Base-by-base conservation (phyloP, 2,113 vertebrate species). In the Sylvicapra grimmia region DNA sequence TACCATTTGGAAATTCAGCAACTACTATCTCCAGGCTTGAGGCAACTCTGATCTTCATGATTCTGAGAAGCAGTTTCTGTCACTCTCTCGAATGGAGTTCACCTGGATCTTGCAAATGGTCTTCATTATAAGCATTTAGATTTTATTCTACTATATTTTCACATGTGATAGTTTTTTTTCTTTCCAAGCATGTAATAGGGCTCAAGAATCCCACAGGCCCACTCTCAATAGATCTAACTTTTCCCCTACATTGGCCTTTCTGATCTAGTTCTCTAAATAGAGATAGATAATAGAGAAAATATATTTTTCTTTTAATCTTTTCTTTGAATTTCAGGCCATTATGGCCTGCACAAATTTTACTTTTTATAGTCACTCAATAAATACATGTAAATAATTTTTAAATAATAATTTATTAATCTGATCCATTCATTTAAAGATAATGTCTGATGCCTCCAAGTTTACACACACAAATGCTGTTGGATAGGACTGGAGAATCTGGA, bases 341-440 rank as follows among this genome's bases (percentile, higher is more conserved):
- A n/a, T 77, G 33, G 16, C 31, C 40, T 86, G n/a, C 23, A 54
- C 21, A 86, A n/a, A 82, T 36, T 93, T 93, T 86, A 72, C 16
- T 72, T 51, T 44, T 86, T 59, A 51, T 59, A 56, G 36, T 33
- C 31, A 68, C 16, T 80, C 51, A 95, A 72, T 8, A 68, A 86
- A 93, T 80, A 89, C 1, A 19, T 19, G 18, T 4, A 44, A 88
- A 83, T 40, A 40, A 29, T 86, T 82, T 91, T 86, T 4, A 93
- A 94, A 84, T 80, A 93, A 47, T 51, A 91, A 77, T 97, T 68
- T 94, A 94, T 88, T 94, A 88, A 88, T 88, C 88, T 65, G 36
- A 65, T 77, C 82, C 49, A 65, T 92, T 87, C 21, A 54, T 88
- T 79, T 84, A 91, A 96, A 79, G 84, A 1, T 49, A n/a, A 84